These are phyloP conservation scores for Acanthis flammea DNA, from an alignment of 2,797 vertebrate species.

Conservation along the genomic window DNA sequence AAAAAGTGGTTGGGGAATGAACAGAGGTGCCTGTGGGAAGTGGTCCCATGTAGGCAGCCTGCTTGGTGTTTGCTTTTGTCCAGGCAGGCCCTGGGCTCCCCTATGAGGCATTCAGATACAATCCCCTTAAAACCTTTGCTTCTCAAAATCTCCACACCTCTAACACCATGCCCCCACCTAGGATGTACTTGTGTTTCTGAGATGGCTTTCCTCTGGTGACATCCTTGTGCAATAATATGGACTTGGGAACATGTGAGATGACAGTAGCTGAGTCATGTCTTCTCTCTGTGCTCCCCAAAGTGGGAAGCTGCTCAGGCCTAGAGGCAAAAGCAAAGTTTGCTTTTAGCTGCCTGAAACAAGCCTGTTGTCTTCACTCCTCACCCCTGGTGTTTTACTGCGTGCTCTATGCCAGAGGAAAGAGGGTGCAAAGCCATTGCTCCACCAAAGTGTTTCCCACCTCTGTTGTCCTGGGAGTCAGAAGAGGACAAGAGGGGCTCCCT, in stretches of 20 bases:
- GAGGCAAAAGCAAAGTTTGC: background rate
- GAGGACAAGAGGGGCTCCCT: background rate
- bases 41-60: background rate
- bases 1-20: background rate
- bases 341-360: background rate
- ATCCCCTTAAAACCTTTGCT: rapidly evolving
- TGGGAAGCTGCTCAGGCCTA: background rate
- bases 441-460: background rate
- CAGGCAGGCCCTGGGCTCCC: background rate
- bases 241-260: background rate
- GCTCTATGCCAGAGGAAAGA: background rate
- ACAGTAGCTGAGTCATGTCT: background rate
- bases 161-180: rapidly evolving
- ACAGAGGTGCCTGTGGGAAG: rapidly evolving
- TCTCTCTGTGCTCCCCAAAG: background rate
- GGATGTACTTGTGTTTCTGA: background rate
- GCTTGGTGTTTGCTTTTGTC: background rate
- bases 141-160: background rate
- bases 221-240: background rate
- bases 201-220: background rate
- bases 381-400: rapidly evolving
- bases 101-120: background rate
- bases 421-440: background rate
- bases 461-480: background rate
- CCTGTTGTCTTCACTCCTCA: background rate